Evolutionary conservation across 2,113 vertebrate genomes (phyloP), one percentile per base, ranked within the genome.

Genomic region (Podarcis raffonei): DNA sequence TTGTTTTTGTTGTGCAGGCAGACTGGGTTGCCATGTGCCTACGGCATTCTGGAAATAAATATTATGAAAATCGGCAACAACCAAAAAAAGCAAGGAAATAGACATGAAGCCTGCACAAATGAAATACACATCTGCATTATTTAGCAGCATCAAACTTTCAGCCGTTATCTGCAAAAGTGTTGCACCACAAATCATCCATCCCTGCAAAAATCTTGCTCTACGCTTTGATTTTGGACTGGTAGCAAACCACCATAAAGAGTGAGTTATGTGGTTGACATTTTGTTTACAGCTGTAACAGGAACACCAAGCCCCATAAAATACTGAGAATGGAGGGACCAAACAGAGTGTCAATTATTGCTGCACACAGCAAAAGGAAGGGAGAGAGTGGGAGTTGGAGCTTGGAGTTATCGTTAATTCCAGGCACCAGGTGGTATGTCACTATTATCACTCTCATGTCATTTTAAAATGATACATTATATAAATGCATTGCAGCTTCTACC

Each of bases 61-160:
- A 75, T 35, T 59, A 42, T 85, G 23, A 30, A 76, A 91, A 93
- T 93, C 77, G 91, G 85, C 71, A 89, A n/a, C 6, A 20, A 86
- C 81, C 94, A 53, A 86, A 86, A 53, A 88, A 91, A 8, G 8
- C 76, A 92, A 84, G 23, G 89, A 90, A 84, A 92, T 77, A 92
- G 94, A 91, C 32, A 90, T 27, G 30, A 83, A 89, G 72, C n/a
- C 84, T 84, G 78, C 76, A 89, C 71, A 89, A 78, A 65, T 91
- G n/a, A 93, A 94, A 92, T 86, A 90, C 87, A 76, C 39, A 89
- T 89, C 83, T 92, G 81, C 87, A 80, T 94, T 92, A 94, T 94
- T 91, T 84, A 92, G 83, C 71, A 71, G 42, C 81, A 90, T 85
- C 75, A 76, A 69, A 94, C 59, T 87, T 92, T 87, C 42, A 72